phyloP scores from a whole-genome alignment of 2,113 vertebrate genomes.

The Amazona guildingii region DNA sequence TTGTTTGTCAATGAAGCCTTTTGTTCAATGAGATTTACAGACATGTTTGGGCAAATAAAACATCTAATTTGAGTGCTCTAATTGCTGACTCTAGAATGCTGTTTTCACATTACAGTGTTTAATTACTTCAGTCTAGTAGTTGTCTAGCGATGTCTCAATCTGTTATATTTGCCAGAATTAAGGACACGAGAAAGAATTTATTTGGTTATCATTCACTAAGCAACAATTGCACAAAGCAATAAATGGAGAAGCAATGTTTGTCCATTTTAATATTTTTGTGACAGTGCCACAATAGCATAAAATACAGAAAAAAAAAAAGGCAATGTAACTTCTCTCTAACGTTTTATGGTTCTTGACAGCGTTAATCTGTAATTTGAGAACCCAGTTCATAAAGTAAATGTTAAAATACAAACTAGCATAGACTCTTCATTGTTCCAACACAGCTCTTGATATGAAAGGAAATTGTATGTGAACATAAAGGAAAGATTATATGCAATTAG shows the following conservation, averaged over 20 bases:
- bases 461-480: neutral
- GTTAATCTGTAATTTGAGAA: neutral
- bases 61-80: constrained; percentile 45
- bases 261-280: constrained; percentile 26
- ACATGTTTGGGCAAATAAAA: constrained; percentile 41
- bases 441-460: neutral
- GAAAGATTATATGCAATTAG: constrained; percentile 21
- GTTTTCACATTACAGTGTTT: constrained; percentile 54
- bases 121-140: constrained; percentile 59
- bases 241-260: neutral
- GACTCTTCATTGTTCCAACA: neutral
- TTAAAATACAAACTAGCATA: neutral
- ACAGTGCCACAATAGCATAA: neutral
- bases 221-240: neutral
- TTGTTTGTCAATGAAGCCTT: constrained; percentile 28
- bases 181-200: neutral
- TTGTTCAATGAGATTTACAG: constrained; percentile 8
- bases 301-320: neutral
- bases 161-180: constrained; percentile 31
- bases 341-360: constrained; percentile 6
- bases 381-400: neutral
- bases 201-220: neutral
- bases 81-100: constrained; percentile 55
- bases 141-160: constrained; percentile 49
- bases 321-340: neutral